A percentile compares a stretch with the other conserved stretches of the same genome.
phyloP scores from a whole-genome alignment of 2,797 vertebrate genomes.

The Philypnodon macrostomus region DNA sequence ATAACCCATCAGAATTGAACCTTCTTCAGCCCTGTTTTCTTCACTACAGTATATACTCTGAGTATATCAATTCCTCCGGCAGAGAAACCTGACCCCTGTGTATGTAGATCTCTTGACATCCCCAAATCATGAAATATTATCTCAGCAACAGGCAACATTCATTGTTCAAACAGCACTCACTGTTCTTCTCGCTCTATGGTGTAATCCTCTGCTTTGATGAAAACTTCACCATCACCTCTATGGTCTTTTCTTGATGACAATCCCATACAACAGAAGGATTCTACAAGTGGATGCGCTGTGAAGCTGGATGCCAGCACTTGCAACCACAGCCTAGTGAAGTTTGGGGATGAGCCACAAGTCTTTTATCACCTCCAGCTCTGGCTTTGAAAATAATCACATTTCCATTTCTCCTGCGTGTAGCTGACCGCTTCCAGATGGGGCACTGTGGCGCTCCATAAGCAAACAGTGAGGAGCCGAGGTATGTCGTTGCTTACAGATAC shows the following conservation, averaged over 20 bases:
- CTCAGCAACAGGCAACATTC: slow-evolving; percentile 2
- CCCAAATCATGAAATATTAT: slow-evolving; percentile 4
- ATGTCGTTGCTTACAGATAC: slow-evolving; percentile 46
- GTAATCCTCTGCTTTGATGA: slow-evolving; percentile 8
- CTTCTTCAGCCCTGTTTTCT: background rate
- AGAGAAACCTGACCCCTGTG: background rate
- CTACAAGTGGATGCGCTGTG: slow-evolving; percentile 17
- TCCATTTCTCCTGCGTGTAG: slow-evolving; percentile 59
- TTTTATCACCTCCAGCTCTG: slow-evolving; percentile 65
- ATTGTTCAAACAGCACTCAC: background rate
- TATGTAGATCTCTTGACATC: background rate
- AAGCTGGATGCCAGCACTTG: slow-evolving; percentile 47
- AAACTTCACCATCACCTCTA: slow-evolving; percentile 28
- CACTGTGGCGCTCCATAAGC: slow-evolving; percentile 44
- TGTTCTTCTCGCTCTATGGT: background rate
- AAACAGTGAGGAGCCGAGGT: slow-evolving; percentile 45
- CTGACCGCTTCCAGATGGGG: slow-evolving; percentile 74
- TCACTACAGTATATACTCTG: too few relatives aligned
- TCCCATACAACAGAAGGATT: slow-evolving; percentile 21
- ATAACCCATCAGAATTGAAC: too few relatives aligned
- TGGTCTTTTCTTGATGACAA: slow-evolving; percentile 14
- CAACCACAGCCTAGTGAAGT: slow-evolving; percentile 44
- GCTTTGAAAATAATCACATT: slow-evolving; percentile 71
- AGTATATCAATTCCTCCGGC: slow-evolving; percentile 1
- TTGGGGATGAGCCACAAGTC: slow-evolving; percentile 64